Evolutionary conservation across 2,888 invertebrate genomes (phyloP).

Genomic region (Tuberolachnus salignus): DNA sequence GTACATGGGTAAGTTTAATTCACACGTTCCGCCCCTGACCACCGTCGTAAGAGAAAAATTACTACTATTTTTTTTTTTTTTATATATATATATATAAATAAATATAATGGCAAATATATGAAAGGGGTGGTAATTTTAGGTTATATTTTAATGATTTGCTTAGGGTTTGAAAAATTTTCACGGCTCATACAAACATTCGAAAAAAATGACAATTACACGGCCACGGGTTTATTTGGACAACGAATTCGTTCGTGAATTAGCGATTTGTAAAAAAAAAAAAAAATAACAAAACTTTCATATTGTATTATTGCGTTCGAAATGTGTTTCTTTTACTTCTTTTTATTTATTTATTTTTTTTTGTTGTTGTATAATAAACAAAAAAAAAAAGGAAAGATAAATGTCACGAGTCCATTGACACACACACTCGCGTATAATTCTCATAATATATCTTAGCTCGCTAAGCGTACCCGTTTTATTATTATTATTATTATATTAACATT

Average conservation of each 20-base stretch:
- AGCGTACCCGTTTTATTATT: neutral
- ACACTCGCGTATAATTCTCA: neutral
- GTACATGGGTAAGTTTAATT: too few species aligned
- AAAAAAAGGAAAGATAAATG: neutral
- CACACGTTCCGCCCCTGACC: too few species aligned
- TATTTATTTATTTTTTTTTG: constrained; percentile 9
- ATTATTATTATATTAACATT: too few species aligned
- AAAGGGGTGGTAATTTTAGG: too few species aligned
- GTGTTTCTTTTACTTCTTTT: too few species aligned
- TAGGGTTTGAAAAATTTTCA: too few species aligned
- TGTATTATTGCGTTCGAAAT: neutral
- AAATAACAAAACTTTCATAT: constrained; percentile 18
- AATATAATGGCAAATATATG: too few species aligned
- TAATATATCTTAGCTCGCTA: neutral
- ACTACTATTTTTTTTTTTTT: too few species aligned
- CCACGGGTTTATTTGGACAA: constrained; percentile 5
- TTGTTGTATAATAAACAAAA: neutral
- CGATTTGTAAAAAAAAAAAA: neutral
- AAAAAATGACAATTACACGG: neutral
- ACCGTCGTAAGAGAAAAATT: too few species aligned
- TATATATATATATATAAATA: too few species aligned
- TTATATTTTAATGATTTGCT: too few species aligned
- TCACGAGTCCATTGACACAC: neutral
- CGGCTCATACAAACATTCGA: neutral
- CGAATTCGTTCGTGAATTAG: constrained; percentile 1